A percentile compares a stretch with the other conserved stretches of the same genome.
Evolutionary conservation across 2,888 invertebrate species (phyloP).

Genomic region (Drosophila subquinaria): DNA sequence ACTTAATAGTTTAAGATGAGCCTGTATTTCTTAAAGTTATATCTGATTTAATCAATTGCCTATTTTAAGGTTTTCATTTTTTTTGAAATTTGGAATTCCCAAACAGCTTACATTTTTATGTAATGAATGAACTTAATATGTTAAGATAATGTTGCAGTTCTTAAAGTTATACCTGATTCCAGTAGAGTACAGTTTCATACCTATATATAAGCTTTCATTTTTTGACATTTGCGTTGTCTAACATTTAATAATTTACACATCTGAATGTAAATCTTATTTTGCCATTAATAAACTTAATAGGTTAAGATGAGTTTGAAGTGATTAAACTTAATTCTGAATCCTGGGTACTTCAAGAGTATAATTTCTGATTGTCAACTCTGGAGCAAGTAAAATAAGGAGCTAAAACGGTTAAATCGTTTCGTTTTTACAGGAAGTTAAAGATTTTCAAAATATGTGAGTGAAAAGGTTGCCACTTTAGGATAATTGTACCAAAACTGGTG

Average conservation of each 20-base stretch:
- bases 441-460: background rate
- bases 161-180: background rate
- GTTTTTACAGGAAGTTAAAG: background rate
- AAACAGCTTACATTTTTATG: background rate
- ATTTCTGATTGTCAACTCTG: background rate
- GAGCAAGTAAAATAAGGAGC: no score
- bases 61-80: no score
- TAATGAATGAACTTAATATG: background rate
- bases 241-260: background rate
- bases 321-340: background rate
- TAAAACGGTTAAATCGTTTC: no score
- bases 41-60: background rate
- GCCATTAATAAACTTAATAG: background rate
- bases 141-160: background rate
- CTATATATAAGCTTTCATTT: background rate
- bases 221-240: background rate
- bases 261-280: slow-evolving; percentile 2
- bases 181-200: background rate
- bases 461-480: background rate
- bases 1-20: background rate
- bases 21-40: no score
- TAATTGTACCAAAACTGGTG: background rate
- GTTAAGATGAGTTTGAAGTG: background rate
- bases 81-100: background rate
- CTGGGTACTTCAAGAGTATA: background rate